phyloP scores from a whole-genome alignment of 2,888 invertebrate genomes.

The Cartodere bifasciata region DNA sequence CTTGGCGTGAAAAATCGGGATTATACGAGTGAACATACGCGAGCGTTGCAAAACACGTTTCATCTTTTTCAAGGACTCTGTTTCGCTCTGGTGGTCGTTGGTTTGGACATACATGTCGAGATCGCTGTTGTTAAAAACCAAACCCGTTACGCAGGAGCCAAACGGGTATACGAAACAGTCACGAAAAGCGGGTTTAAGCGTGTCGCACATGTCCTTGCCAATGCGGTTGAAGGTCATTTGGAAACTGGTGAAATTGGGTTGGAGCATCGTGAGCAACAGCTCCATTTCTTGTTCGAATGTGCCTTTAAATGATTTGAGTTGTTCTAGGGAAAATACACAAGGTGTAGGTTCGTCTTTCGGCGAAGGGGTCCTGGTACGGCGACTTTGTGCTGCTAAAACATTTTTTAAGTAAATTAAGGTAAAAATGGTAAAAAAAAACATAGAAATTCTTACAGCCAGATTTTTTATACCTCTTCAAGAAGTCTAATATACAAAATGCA shows the following conservation, averaged over 20 bases:
- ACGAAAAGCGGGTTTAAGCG: conserved; percentile 33
- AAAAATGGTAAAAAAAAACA: no score
- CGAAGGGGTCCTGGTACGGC: no score
- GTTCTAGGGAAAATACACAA: no score
- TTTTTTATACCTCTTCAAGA: no score
- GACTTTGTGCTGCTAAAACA: no score
- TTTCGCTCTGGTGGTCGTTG: conserved; percentile 25
- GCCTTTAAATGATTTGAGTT: no score
- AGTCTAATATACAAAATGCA: no score
- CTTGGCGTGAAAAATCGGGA: conserved; percentile 56
- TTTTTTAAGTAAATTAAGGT: no score
- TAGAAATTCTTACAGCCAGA: no score
- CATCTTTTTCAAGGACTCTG: conserved; percentile 17
- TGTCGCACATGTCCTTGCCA: conserved; percentile 36
- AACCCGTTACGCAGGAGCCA: conserved; percentile 61
- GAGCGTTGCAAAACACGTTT: conserved; percentile 18
- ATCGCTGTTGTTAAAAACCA: conserved; percentile 58
- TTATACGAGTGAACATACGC: conserved; percentile 40
- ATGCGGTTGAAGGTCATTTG: conserved; percentile 27
- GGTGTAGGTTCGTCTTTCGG: no score
- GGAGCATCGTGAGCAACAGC: conserved; percentile 30
- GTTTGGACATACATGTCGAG: conserved; percentile 55
- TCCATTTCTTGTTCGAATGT: conserved; percentile 36
- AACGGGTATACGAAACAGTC: conserved; percentile 43
- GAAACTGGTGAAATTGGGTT: conserved; percentile 27